Base-by-base conservation (phyloP, 2,797 vertebrate genomes). In the Eulemur rubriventer region DNA sequence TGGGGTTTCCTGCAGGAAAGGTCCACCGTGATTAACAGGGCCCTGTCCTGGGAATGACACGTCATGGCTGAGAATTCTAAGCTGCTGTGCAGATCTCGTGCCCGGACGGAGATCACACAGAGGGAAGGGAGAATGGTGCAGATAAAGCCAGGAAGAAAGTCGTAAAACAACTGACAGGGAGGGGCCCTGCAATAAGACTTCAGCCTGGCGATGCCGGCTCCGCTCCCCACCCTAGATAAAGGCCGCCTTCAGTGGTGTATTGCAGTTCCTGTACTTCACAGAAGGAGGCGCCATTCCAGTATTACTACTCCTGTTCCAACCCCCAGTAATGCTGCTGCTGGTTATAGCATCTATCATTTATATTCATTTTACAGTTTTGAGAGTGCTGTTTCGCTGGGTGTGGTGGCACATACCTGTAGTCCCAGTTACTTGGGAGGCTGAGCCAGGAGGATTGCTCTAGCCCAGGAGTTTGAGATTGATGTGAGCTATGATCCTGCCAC, bases 281-380 rank as follows among this genome's bases (percentile, higher is more conserved):
- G 57, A 46, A 67, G 57, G 55, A 50, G 50, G 48, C 7, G 13
- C 17, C 61, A n/a, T 78, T 75, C 8, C 18, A 2, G 12, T 9
- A 20, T 22, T 38, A 38, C 5, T 76, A 57, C 43, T 89, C 30
- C 35, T 28, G 4, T 63, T n/a, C 9, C 26, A 38, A 5, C 7
- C 18, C 10, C 35, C 30, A 5, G 35, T 43, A 57, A 11, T 3
- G 30, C 38, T 70, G 46, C 14, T 48, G 67, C 35, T 48, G 24
- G 35, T 52, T 41, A 33, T 3, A 70, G 18, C 65, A 33, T 24
- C 59, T 81, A 22, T 0, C 11, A 57, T 11, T 88, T 93, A 67
- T 17, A 63, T 67, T 89, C 69, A 67, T 52, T 94, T 78, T 63
- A 72, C 9, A 72, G 17, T 46, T 90, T 65, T 75, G 55, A 50